A percentile compares a stretch with the other conserved stretches of the same genome.
Evolutionary conservation across 2,797 vertebrate genomes (phyloP).

Genomic region (Microcaecilia unicolor): DNA sequence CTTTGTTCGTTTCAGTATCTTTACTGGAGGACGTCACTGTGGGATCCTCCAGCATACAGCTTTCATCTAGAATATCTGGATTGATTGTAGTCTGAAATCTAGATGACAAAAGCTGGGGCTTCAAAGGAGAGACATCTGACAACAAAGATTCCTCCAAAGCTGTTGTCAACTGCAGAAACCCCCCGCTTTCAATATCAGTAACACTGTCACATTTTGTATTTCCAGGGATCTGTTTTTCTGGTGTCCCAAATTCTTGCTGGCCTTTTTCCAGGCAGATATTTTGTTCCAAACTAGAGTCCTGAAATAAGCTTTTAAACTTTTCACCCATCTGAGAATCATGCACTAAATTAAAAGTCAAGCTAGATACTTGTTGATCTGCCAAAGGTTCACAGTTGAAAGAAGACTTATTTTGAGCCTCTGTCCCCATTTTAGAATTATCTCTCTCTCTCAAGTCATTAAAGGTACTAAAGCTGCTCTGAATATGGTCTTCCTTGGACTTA

Average conservation of each 20-base stretch:
- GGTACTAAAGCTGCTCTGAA: constrained; percentile 6
- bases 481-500: constrained; percentile 22
- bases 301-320: constrained; percentile 90
- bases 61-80: constrained; percentile 86
- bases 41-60: constrained; percentile 84
- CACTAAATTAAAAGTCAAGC: constrained; percentile 88
- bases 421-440: constrained; percentile 29
- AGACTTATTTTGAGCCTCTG: constrained; percentile 49
- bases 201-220: constrained; percentile 32
- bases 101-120: constrained; percentile 44
- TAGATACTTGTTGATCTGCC: constrained; percentile 83
- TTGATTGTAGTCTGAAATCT: constrained; percentile 60
- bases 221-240: constrained; percentile 48
- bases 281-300: constrained; percentile 77
- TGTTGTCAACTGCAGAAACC: constrained; percentile 32
- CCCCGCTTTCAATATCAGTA: constrained; percentile 28
- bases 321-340: constrained; percentile 96
- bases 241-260: constrained; percentile 56
- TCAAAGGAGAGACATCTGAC: constrained; percentile 66
- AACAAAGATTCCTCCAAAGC: constrained; percentile 63
- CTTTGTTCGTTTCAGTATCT: constrained; percentile 36
- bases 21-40: constrained; percentile 40
- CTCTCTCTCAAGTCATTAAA: constrained; percentile 14
- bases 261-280: constrained; percentile 36
- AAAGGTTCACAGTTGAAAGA: constrained; percentile 76